These are phyloP conservation scores for Myripristis murdjan DNA, from an alignment of 2,797 vertebrate species.

Conservation along the genomic window DNA sequence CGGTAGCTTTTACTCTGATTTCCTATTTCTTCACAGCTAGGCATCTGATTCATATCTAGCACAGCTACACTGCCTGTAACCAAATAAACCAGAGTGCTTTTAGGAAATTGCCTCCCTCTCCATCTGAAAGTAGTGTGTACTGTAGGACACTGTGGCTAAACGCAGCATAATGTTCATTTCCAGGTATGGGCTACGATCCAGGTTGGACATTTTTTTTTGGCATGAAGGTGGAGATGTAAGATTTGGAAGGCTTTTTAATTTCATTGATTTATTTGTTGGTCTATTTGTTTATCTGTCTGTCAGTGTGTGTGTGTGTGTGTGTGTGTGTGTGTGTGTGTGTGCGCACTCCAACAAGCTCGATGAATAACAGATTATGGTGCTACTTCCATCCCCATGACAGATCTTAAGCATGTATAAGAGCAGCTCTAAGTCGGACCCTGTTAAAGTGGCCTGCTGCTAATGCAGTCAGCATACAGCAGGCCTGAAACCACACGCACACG, in stretches of 20 bases:
- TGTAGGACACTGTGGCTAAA: constrained; percentile 54
- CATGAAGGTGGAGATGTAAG: no score
- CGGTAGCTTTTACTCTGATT: constrained; percentile 80
- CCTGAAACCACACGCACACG: constrained; percentile 24
- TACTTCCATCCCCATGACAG: constrained; percentile 20
- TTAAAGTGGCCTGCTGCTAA: constrained; percentile 74
- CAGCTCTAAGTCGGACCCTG: constrained; percentile 58
- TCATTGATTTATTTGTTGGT: not conserved
- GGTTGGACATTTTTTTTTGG: no score
- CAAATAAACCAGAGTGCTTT: constrained; percentile 84
- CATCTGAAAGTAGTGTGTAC: constrained; percentile 65
- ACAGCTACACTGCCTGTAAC: constrained; percentile 79
- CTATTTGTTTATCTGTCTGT: not conserved
- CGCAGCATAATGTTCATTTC: constrained; percentile 61
- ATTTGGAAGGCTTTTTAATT: no score
- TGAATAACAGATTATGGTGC: constrained; percentile 45
- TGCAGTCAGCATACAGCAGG: constrained; percentile 50
- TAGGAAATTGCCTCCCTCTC: constrained; percentile 74
- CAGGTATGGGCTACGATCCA: not conserved
- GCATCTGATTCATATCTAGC: constrained; percentile 71
- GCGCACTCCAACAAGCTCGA: constrained; percentile 20
- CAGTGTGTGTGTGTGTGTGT: not conserved
- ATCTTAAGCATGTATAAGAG: constrained; percentile 60
- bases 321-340: not conserved
- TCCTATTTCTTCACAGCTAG: constrained; percentile 73